Conservation (phyloP, 1,140 invertebrate species). For the Anoplolepis gracilipes region DNA sequence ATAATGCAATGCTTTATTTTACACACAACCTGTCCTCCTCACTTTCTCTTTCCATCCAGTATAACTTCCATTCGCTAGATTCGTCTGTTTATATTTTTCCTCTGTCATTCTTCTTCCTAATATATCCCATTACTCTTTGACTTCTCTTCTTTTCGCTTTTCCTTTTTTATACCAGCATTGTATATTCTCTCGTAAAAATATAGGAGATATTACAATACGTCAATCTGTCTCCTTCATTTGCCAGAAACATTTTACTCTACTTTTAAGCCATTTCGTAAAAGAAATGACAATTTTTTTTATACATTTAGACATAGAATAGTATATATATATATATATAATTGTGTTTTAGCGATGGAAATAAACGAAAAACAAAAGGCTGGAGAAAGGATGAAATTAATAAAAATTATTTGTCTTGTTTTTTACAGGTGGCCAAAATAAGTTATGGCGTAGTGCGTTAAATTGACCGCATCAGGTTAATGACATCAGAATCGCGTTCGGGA, state of each 20-base stretch:
- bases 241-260: conserved; percentile 30
- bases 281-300: conserved; percentile 26
- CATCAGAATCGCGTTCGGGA: conserved; percentile 54
- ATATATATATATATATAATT: too few relatives aligned
- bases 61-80: conserved; percentile 31
- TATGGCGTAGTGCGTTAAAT: conserved; percentile 58
- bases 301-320: background rate
- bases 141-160: conserved; percentile 9
- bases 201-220: conserved; percentile 34
- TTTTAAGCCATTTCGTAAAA: conserved; percentile 32
- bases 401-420: conserved; percentile 20
- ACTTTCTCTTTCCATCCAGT: background rate
- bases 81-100: conserved; percentile 16
- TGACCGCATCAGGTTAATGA: conserved; percentile 61
- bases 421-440: conserved; percentile 40
- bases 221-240: conserved; percentile 42
- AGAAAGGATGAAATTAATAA: conserved; percentile 11
- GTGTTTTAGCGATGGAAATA: background rate
- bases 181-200: conserved; percentile 36
- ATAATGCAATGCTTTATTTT: conserved; percentile 28
- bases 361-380: background rate
- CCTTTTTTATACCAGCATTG: background rate
- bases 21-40: conserved; percentile 1
- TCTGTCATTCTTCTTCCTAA: conserved; percentile 33
- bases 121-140: conserved; percentile 29